These are phyloP conservation scores for Thinocorus orbignyianus DNA, from an alignment of 2,113 vertebrate species.

Conservation along the genomic window DNA sequence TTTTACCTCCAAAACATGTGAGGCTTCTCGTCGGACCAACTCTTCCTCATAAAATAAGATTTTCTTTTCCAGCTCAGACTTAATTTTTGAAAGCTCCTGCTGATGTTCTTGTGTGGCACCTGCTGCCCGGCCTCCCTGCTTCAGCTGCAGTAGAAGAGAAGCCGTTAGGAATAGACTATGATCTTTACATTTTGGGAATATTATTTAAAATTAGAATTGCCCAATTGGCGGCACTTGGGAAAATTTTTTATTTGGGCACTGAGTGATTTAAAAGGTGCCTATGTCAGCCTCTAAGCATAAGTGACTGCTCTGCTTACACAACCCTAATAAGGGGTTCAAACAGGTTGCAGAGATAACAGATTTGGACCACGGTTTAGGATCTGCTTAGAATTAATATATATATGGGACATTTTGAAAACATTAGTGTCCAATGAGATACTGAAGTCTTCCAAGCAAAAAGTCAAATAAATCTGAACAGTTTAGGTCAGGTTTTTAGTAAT, in stretches of 20 bases:
- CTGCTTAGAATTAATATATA: not conserved
- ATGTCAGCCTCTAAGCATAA: not conserved
- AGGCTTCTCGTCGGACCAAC: constrained; percentile 86
- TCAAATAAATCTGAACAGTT: not conserved
- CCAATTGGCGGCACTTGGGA: not conserved
- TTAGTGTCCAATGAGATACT: not conserved
- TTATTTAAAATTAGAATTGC: not conserved
- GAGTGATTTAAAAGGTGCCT: not conserved
- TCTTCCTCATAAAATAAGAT: constrained; percentile 94
- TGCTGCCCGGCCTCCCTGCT: constrained; percentile 83
- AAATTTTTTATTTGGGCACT: not conserved
- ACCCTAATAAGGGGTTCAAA: not conserved
- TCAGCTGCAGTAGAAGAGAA: constrained; percentile 69
- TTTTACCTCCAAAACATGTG: constrained; percentile 89
- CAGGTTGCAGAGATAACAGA: not conserved
- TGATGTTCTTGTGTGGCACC: constrained; percentile 81
- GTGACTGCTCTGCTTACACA: not conserved
- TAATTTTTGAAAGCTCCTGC: constrained; percentile 89
- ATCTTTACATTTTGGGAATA: not conserved
- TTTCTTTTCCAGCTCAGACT: constrained; percentile 93
- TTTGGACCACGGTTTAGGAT: not conserved
- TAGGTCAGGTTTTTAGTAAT: not conserved
- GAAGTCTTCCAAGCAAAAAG: not conserved
- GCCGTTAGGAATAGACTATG: not conserved
- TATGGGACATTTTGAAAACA: not conserved